A percentile compares a stretch with the other conserved stretches of the same genome.
Conservation (phyloP, 1,140 invertebrate species). For the Diploscapter pachys region DNA sequence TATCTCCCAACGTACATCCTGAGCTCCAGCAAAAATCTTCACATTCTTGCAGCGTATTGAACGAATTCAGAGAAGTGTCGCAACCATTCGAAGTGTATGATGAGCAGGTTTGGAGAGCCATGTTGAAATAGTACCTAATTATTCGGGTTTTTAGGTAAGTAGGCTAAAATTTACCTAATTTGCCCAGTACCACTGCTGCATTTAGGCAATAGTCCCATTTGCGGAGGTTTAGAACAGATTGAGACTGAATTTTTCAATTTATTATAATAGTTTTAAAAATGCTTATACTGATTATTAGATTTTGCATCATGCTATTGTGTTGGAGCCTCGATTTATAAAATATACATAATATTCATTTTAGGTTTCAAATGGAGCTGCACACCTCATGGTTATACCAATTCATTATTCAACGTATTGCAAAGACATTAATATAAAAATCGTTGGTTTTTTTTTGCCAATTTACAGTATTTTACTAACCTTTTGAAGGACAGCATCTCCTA, state of each 20-base stretch:
- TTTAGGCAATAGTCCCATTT: constrained; percentile 27
- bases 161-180: constrained; percentile 9
- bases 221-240: constrained; percentile 28
- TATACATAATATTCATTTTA: too few relatives aligned
- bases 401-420: too few relatives aligned
- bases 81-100: constrained; percentile 26
- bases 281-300: too few relatives aligned
- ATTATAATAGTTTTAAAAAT: neutral
- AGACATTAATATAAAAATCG: too few relatives aligned
- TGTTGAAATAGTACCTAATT: constrained; percentile 32
- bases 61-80: constrained; percentile 27
- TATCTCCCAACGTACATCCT: constrained; percentile 24
- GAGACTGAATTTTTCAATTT: constrained; percentile 20
- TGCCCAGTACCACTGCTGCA: constrained; percentile 29
- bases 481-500: constrained; percentile 31
- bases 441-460: too few relatives aligned
- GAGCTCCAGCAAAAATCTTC: constrained; percentile 26
- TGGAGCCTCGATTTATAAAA: too few relatives aligned
- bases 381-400: too few relatives aligned
- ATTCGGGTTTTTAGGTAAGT: too few relatives aligned
- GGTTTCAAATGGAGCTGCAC: too few relatives aligned
- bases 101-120: constrained; percentile 22
- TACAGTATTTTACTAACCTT: constrained; percentile 5
- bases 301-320: too few relatives aligned
- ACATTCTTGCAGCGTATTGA: constrained; percentile 22